Evolutionary conservation across 2,113 vertebrate species (phyloP).

Genomic region (Hipposideros armiger): DNA sequence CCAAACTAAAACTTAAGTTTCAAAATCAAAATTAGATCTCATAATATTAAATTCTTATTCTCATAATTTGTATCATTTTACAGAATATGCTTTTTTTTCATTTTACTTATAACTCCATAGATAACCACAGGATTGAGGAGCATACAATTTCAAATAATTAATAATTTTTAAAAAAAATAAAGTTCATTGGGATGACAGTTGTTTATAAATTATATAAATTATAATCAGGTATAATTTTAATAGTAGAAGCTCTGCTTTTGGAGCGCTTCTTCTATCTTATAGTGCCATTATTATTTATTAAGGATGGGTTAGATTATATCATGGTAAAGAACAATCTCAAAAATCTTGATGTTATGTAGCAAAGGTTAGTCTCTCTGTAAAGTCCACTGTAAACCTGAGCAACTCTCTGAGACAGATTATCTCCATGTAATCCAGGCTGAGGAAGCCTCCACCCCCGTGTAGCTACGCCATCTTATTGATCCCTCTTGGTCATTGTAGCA

Average conservation of each 20-base stretch:
- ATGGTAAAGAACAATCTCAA: neutral
- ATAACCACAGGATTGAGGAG: neutral
- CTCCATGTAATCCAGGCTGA: neutral
- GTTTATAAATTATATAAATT: too few relatives aligned
- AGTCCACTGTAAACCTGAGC: neutral
- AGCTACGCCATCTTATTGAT: neutral
- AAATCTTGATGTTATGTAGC: neutral
- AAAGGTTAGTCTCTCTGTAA: neutral
- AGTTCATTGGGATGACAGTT: too few relatives aligned
- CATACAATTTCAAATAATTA: neutral
- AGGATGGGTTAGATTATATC: neutral
- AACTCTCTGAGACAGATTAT: neutral
- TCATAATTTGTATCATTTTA: constrained; percentile 11
- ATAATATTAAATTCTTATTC: neutral
- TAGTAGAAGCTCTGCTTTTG: neutral
- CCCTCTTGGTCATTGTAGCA: neutral
- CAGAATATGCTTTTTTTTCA: neutral
- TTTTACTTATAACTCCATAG: neutral
- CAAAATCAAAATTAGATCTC: neutral
- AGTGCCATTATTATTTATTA: neutral
- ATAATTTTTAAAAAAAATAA: neutral
- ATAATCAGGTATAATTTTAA: neutral
- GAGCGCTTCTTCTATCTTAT: neutral
- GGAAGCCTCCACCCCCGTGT: neutral
- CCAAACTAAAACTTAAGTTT: neutral